Percentiles rank a stretch among this genome's conserved stretches.
Evolutionary conservation across 2,888 invertebrate genomes (phyloP).

Genomic region (Caenorhabditis uteleia): DNA sequence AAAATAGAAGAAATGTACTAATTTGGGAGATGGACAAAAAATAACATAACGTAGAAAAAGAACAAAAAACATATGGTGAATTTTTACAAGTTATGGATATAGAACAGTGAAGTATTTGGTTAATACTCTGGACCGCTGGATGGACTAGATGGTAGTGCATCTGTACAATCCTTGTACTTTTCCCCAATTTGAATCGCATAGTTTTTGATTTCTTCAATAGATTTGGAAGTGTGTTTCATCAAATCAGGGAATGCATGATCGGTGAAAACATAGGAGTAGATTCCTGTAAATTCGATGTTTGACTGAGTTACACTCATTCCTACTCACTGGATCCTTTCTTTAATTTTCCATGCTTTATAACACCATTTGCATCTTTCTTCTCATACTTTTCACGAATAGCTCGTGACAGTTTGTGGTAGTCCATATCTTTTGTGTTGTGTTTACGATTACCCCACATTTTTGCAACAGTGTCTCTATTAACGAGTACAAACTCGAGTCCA

Average conservation of each 20-base stretch:
- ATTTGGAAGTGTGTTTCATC: conserved; percentile 5
- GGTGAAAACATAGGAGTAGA: conserved; percentile 34
- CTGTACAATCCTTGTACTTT: conserved; percentile 9
- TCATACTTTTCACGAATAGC: conserved; percentile 38
- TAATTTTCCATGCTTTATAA: conserved; percentile 16
- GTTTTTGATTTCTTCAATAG: conserved; percentile 10
- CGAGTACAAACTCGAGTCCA: conserved; percentile 31
- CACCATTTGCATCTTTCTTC: conserved; percentile 6
- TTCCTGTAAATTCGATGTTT: conserved; percentile 13
- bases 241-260: conserved; percentile 21
- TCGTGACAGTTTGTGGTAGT: conserved; percentile 29
- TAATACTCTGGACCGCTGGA: no score
- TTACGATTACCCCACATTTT: conserved; percentile 41
- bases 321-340: conserved; percentile 30
- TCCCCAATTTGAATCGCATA: conserved; percentile 15
- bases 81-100: no score
- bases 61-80: no score
- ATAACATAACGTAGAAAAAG: no score
- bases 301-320: background rate
- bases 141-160: no score
- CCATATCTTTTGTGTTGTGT: conserved; percentile 37
- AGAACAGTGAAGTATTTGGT: no score
- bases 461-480: conserved; percentile 20
- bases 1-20: no score
- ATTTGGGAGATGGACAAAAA: no score